These are phyloP conservation scores for Mythimna impura DNA, from an alignment of 2,888 invertebrate species.

Conservation along the genomic window DNA sequence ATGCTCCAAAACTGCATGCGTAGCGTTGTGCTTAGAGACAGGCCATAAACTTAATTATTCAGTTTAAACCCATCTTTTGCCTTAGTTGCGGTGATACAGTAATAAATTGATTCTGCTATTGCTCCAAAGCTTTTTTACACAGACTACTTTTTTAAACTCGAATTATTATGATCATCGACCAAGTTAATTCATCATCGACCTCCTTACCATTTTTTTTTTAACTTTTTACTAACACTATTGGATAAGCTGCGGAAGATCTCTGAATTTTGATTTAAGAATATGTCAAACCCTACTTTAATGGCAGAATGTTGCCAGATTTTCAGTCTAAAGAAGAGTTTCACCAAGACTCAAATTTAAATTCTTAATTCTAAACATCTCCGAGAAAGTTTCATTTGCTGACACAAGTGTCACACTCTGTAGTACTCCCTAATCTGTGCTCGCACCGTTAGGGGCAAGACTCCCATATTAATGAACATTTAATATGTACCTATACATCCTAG, in stretches of 20 bases:
- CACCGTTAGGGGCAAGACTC: slow-evolving; percentile 16
- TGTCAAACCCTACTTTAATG: no score
- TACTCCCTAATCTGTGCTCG: slow-evolving; percentile 10
- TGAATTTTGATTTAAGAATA: no score
- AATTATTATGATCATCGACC: neutral
- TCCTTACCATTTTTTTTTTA: no score
- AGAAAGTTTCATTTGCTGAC: neutral
- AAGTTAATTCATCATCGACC: no score
- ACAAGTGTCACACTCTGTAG: slow-evolving; percentile 17
- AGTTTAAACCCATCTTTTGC: no score
- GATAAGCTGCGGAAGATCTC: no score
- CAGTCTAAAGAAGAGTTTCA: no score
- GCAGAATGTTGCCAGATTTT: no score
- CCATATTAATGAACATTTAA: slow-evolving; percentile 52
- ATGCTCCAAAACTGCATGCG: no score
- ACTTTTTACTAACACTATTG: no score
- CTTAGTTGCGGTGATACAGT: neutral
- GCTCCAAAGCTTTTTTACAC: neutral
- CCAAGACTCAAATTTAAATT: no score
- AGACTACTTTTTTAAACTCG: neutral
- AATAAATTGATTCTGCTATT: neutral
- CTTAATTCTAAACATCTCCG: neutral
- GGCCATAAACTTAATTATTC: no score
- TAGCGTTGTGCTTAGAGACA: neutral
- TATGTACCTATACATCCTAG: slow-evolving; percentile 21